phyloP scores from a whole-genome alignment of 2,113 vertebrate species.

The Syngnathoides biaculeatus region DNA sequence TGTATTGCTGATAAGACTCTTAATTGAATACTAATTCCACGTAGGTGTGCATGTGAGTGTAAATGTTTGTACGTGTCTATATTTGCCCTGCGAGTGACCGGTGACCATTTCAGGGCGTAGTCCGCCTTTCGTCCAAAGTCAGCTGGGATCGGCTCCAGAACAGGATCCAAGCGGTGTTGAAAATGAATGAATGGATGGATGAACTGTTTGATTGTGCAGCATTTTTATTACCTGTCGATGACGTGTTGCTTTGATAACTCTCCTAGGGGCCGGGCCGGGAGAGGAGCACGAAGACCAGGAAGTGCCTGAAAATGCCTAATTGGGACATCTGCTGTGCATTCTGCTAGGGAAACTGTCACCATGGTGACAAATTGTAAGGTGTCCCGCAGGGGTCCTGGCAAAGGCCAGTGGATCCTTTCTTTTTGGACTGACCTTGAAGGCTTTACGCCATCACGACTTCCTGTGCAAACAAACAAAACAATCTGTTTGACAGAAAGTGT shows the following conservation, averaged over 20 bases:
- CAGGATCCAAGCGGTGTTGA: no score
- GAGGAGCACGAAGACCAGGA: slow-evolving; percentile 28
- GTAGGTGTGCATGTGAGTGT: no score
- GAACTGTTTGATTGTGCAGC: no score
- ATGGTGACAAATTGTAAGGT: slow-evolving; percentile 31
- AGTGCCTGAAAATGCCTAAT: slow-evolving; percentile 60
- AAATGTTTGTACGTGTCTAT: no score
- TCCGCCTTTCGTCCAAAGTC: no score
- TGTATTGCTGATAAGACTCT: no score
- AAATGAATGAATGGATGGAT: no score
- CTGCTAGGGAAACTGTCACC: slow-evolving; percentile 25
- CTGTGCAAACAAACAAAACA: slow-evolving; percentile 2
- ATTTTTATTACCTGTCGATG: no score
- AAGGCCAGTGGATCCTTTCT: slow-evolving; percentile 23
- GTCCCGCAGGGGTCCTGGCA: slow-evolving; percentile 15
- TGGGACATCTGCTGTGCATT: background rate
- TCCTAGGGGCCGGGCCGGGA: slow-evolving; percentile 47
- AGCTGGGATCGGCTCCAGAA: no score
- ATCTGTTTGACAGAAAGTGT: background rate
- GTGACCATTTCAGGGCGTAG: no score
- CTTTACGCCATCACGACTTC: slow-evolving; percentile 33
- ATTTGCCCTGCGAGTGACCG: no score
- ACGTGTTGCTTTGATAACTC: slow-evolving; percentile 29
- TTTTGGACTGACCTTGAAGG: slow-evolving; percentile 17
- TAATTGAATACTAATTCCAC: no score